Conservation (phyloP, 2,113 vertebrate species). For the Gavia stellata region DNA sequence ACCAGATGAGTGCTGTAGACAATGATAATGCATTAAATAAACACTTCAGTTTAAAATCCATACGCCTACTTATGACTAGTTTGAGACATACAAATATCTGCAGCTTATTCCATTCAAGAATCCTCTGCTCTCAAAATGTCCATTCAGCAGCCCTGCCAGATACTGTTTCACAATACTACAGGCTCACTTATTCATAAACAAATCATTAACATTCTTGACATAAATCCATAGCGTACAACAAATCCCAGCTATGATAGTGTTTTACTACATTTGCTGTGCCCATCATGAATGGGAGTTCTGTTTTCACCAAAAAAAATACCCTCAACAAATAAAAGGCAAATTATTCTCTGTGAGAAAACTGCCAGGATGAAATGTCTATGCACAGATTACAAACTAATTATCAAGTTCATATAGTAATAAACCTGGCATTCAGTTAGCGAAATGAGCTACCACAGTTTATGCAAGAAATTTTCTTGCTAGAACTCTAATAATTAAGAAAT, state of each 20-base stretch:
- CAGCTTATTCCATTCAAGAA: slow-evolving; percentile 63
- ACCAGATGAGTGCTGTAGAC: background rate
- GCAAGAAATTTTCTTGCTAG: slow-evolving; percentile 8
- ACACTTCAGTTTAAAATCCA: slow-evolving; percentile 47
- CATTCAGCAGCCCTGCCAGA: slow-evolving; percentile 73
- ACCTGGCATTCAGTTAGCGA: slow-evolving; percentile 33
- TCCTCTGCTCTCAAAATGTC: slow-evolving; percentile 66
- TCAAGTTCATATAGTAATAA: slow-evolving; percentile 56
- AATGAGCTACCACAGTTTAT: background rate
- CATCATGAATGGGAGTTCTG: slow-evolving; percentile 72
- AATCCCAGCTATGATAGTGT: slow-evolving; percentile 74
- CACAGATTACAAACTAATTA: slow-evolving; percentile 66
- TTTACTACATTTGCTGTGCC: slow-evolving; percentile 71
- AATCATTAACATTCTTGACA: slow-evolving; percentile 85
- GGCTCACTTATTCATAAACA: slow-evolving; percentile 78
- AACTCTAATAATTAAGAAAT: background rate
- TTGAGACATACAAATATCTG: slow-evolving; percentile 58
- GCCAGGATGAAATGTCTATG: slow-evolving; percentile 56
- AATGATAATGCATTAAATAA: slow-evolving; percentile 36
- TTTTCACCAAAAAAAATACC: slow-evolving; percentile 48
- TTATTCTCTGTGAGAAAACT: slow-evolving; percentile 67
- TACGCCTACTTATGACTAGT: slow-evolving; percentile 53
- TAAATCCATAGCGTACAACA: slow-evolving; percentile 74
- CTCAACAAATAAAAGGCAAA: slow-evolving; percentile 72
- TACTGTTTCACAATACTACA: slow-evolving; percentile 71